Base-by-base conservation (phyloP, 2,888 invertebrate species). In the Tipula lateralis region DNA sequence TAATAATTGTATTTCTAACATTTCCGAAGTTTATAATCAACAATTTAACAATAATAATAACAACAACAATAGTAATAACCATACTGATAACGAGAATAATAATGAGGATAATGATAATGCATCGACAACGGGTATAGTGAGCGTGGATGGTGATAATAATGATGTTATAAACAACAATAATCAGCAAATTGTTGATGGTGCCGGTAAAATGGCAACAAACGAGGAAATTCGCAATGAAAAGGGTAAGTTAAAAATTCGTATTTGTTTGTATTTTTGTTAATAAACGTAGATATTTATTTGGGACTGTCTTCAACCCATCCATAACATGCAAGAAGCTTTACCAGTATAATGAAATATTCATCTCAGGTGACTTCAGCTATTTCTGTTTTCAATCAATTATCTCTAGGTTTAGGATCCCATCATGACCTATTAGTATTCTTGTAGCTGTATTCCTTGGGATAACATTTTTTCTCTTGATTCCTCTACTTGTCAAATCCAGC, bases 21-120 rank as follows among this genome's bases (percentile, higher is more conserved):
- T 90, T 32, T 89, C 89, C 12, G 90, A 90, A 87, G 90, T 90
- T 24, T 90, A 90, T 86, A 90, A 90, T 86, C 89, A 90, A 86
- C 90, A 90, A 86, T 88, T 90, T 50, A 90, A 90, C 86, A 88
- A 88, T 4, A 89, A 89, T 50, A 87, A 88, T 29, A 85, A 85
- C 83, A 83, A 83, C 19, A 84, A 85, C 81, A 16, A 24, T 66
- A 66, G 24, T 29, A 39, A 19, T 34, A 34, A 82, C 29, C 81
- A 81, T 16, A 30, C 82, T n/a, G 66, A 82, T 82, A 83, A 19
- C 19, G 83, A 32, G 19, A 83, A 32, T 83, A 83, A 34, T 34
- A 83, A 34, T 34, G 34, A 83, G 16, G 34, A 83, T 34, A 83
- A 83, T 83, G 83, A 83, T 83, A 83, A 34, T 34, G 34, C 36